Evolutionary conservation across 1,140 invertebrate genomes (phyloP), one percentile per base, ranked within the genome.

Genomic region (Chlorops oryzae): DNA sequence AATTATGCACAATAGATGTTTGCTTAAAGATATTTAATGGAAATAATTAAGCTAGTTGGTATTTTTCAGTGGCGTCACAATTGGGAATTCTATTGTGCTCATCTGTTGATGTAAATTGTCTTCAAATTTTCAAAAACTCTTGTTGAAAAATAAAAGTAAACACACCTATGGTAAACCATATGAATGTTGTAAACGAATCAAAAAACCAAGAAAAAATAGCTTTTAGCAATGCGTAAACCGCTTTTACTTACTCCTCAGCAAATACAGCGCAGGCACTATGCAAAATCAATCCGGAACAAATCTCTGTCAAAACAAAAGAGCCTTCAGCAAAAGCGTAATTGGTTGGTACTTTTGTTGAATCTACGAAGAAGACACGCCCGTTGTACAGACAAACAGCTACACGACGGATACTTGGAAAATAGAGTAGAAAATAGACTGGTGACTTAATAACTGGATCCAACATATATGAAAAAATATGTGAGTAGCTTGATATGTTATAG

Each of bases 231-330:
- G 28, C 4, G n/a, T 18, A 13, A 25, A 7, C 1, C 4, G 10
- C 15, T 3, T 6, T 39, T 10, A 54, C 72, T 68, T 54, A 78
- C 77, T 67, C 63, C 23, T 77, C 72, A 28, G 62, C 66, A 38
- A 72, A 72, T 20, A 78, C 63, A 7, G 77, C 74, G 56, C 78
- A 77, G 40, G 82, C 72, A 28, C 79, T 78, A 55, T 82, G 78
- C 23, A 87, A 70, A 35, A 77, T 75, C 15, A 78, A 77, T 20
- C 79, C 82, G 2, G 81, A 78, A 40, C 85, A 85, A 12, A 89
- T 76, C 73, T 90, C 87, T 2, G 84, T 86, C 64, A 88, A 77
- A 27, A 88, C 82, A 73, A 88, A 88, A 25, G 78, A 81, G 20
- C 83, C 83, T 67, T 85, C 82, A 23, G 78, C 81, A 56, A 80